A percentile compares a stretch with the other conserved stretches of the same genome.
phyloP scores from a whole-genome alignment of 2,888 invertebrate genomes.

The Gortyna flavago region DNA sequence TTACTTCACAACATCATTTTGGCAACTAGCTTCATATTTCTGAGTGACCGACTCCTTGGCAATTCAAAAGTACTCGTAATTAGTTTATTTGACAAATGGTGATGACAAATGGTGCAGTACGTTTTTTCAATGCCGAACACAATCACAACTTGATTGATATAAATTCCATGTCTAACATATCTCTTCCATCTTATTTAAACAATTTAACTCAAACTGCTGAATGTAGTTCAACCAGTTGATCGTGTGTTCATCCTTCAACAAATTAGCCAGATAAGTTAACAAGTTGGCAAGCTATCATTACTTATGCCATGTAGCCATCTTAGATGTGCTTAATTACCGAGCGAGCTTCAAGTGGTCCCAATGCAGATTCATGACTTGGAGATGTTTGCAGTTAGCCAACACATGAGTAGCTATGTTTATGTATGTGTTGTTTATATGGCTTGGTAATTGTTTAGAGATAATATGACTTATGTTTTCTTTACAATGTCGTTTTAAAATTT shows the following conservation, averaged over 20 bases:
- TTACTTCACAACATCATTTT: too few species aligned
- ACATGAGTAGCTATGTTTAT: background rate
- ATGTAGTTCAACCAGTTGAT: conserved; percentile 11
- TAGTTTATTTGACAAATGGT: too few species aligned
- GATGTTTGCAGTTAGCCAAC: conserved; percentile 20
- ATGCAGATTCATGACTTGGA: conserved; percentile 27
- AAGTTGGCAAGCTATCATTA: conserved; percentile 48
- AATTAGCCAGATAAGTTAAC: conserved; percentile 36
- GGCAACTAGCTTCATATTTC: too few species aligned
- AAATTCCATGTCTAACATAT: background rate
- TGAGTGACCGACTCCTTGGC: too few species aligned
- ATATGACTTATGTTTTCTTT: background rate
- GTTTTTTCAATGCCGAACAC: background rate
- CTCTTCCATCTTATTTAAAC: background rate
- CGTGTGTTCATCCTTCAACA: conserved; percentile 5
- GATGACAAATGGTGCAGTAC: background rate
- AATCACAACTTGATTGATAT: background rate
- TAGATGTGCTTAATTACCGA: conserved; percentile 37
- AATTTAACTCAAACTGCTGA: conserved; percentile 20
- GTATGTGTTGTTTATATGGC: background rate
- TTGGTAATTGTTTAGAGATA: background rate
- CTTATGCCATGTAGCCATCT: conserved; percentile 35
- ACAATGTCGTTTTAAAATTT: background rate
- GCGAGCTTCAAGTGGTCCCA: conserved; percentile 34
- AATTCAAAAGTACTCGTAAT: too few species aligned